These are phyloP conservation scores for Tachyglossus aculeatus DNA, from an alignment of 2,797 vertebrate species.

Conservation along the genomic window DNA sequence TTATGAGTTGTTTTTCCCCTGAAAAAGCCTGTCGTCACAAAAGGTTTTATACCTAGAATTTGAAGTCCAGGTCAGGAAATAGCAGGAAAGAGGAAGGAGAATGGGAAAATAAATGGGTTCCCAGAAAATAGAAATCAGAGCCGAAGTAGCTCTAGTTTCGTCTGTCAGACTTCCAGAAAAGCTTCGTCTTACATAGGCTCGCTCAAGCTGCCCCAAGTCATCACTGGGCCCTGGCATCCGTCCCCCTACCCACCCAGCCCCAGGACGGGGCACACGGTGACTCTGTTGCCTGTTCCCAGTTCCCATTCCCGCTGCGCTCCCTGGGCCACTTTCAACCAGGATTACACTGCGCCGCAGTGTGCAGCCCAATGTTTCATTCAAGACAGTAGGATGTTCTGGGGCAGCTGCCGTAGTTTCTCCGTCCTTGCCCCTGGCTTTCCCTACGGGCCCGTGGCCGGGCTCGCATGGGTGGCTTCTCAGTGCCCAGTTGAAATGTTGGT, in stretches of 20 bases:
- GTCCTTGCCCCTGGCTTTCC: slow-evolving; percentile 82
- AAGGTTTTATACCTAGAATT: neutral
- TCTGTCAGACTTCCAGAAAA: neutral
- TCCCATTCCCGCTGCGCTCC: slow-evolving; percentile 73
- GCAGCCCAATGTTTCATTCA: slow-evolving; percentile 80
- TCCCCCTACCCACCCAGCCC: too few relatives aligned
- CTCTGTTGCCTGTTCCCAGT: slow-evolving; percentile 73
- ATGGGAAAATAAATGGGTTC: neutral
- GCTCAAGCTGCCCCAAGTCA: neutral
- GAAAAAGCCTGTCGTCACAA: slow-evolving; percentile 12
- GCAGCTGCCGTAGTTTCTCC: slow-evolving; percentile 86
- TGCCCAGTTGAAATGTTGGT: slow-evolving; percentile 66
- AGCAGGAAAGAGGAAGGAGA: neutral
- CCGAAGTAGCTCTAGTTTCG: slow-evolving; percentile 13
- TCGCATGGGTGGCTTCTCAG: slow-evolving; percentile 59
- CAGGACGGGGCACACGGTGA: too few relatives aligned
- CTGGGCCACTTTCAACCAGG: slow-evolving; percentile 82
- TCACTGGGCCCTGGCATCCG: too few relatives aligned
- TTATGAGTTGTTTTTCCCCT: too few relatives aligned
- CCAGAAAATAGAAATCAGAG: neutral
- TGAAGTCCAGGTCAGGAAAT: slow-evolving; percentile 5
- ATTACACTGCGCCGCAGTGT: slow-evolving; percentile 81
- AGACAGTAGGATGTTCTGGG: slow-evolving; percentile 84
- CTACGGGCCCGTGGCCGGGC: slow-evolving; percentile 74
- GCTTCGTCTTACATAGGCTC: neutral